Evolutionary conservation across 2,888 invertebrate species (phyloP), one percentile per base, ranked within the genome.

Genomic region (Drosophila parthenogenetica): DNA sequence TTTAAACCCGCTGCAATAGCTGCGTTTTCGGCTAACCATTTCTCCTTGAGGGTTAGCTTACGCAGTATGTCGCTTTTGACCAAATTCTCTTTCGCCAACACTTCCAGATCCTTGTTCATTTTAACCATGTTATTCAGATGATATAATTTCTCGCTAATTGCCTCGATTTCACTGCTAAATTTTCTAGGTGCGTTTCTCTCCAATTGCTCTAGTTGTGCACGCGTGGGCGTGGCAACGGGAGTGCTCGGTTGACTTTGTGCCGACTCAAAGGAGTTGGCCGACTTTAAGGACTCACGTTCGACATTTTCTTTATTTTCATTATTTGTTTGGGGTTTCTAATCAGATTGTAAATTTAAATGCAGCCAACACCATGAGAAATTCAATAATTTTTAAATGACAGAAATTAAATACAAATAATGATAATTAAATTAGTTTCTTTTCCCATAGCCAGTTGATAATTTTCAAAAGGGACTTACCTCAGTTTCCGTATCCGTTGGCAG

Each of bases 401-500:
- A 71, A 80, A 86, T 86, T 68, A 68, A 68, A 68, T 64, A 70
- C 65, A 77, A 79, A 73, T 70, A 79, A 82, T 80, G 80, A 90
- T 84, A 77, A 81, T 69, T 55, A 79, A 63, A 81, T 78, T 86
- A 83, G 73, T 84, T 35, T 13, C 13, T 13, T 77, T 75, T 73
- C 79, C 75, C 67, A 57, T 68, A 54, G 43, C 76, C 84, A 69
- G 62, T n/a, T 50, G 35, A 59, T 48, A 16, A 40, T 4, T 7
- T 35, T 14, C 4, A 32, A 13, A 19, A 16, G 14, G 48, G 14
- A 89, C 92, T 94, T 93, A 95, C 95, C 95, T 95, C 95, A 81
- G 95, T 95, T 92, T 95, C 95, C 14, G 93, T 94, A 85, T 95
- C 95, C 66, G 95, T 94, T 79, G 94, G 94, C 68, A 94, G 93